Evolutionary conservation across 2,113 vertebrate species (phyloP), one percentile per base, ranked within the genome.

Genomic region (Burhinus oedicnemus): DNA sequence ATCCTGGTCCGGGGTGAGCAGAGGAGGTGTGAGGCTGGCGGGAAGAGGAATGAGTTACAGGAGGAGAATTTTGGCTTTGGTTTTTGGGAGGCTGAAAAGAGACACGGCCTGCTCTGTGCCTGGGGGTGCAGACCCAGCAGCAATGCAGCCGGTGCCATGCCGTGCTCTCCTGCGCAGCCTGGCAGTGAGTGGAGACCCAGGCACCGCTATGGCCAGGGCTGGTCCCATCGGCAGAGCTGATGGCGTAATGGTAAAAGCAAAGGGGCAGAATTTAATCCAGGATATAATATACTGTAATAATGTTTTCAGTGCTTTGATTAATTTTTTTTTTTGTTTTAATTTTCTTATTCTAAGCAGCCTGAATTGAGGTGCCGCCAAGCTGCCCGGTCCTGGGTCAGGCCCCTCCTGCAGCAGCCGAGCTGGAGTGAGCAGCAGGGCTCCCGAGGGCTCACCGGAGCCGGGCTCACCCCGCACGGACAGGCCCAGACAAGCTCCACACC

Each of bases 121-220:
- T 8, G 62, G 62, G 54, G 54, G 64, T 78, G 88, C 61, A 75
- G 76, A 13, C 1, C 2, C 55, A 19, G 54, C 83, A 72, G 51
- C 32, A 76, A 13, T 1, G 6, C 70, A 68, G 42, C 26, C 30
- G 9, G 8, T 2, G 5, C 66, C 10, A 0, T 21, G 36, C 66
- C 2, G 4, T n/a, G 66, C 47, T 58, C 17, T 70, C 38, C 80
- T 2, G 2, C 4, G 0, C 30, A 18, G 32, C 78, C 88, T 2
- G 0, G 1, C 75, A 12, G 68, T 6, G 0, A 27, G 36, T 4
- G 12, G 13, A n/a, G 47, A 30, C 23, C 42, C 5, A 2, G n/a
- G 29, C 30, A 19, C 44, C 0, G 11, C 74, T 11, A 1, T 2
- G 17, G 49, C 58, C 26, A 12, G n/a, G 25, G 29, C 32, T 15